Base-by-base conservation (phyloP, 1,140 invertebrate species). In the Sarcophaga bullata region DNA sequence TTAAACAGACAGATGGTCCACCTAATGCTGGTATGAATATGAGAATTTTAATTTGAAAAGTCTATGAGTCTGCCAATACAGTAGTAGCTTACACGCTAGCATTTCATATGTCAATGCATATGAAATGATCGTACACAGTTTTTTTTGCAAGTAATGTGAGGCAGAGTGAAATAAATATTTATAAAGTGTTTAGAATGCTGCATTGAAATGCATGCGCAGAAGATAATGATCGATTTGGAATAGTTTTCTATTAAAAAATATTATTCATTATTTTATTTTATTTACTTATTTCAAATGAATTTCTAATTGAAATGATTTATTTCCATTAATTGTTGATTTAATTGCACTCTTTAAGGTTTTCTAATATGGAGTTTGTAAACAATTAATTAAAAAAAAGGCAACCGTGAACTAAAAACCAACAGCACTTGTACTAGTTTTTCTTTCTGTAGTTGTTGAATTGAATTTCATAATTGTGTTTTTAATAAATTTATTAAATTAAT, bases 331-430 rank as follows among this genome's bases (percentile, higher is more conserved):
- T 68, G 17, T 68, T 9, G 17, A 68, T 19, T 68, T 68, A 68
- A 68, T 68, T 68, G 62, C 62, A 19, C n/a, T 25, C 17, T 68
- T 68, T 58, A 58, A 58, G 54, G 54, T 58, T 25, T 19, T 62
- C n/a, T 68, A n/a, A n/a, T 58, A n/a, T 58, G 7, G 13, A n/a
- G 54, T n/a, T 58, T n/a, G 13, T 15, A 58, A 68, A 19, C 19
- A 68, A 2, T 68, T 68, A 68, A 68, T 68, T 68, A 68, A 68
- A 37, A 37, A n/a, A 37, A 37, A 1, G 17, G 62, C 62, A 68
- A 17, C 17, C 19, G 62, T 68, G 62, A 68, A 68, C 62, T n/a
- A 37, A 58, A n/a, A n/a, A n/a, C n/a, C 54, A n/a, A n/a, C 7
- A 58, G 54, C 13, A 58, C 15, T 58, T 58, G 54, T 13, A 13